Evolutionary conservation across 2,797 vertebrate species (phyloP).

Genomic region (Muraenolepis orangiensis): DNA sequence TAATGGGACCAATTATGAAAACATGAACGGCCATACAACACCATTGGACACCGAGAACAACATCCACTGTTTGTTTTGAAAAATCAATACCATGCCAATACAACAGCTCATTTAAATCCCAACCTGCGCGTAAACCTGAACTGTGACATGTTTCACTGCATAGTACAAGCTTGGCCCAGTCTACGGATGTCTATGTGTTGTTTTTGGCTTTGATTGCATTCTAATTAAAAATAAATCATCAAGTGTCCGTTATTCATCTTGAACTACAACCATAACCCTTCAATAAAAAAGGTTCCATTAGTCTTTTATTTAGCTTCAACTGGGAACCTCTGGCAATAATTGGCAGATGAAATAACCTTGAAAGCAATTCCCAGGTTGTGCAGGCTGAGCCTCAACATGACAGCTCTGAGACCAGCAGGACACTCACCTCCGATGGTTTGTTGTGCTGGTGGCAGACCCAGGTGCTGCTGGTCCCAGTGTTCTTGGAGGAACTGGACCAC

Average conservation of each 20-base stretch:
- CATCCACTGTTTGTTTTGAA: not conserved
- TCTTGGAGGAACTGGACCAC: conserved; percentile 86
- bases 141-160: no score
- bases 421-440: conserved; percentile 91
- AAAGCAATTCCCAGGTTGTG: not conserved
- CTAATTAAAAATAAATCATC: no score
- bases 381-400: not conserved
- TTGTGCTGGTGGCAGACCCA: conserved; percentile 90
- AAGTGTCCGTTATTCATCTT: no score
- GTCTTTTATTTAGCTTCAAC: not conserved
- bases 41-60: not conserved
- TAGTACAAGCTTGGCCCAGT: no score
- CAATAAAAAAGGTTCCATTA: not conserved
- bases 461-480: conserved; percentile 82
- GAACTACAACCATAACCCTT: not conserved
- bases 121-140: no score
- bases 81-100: no score
- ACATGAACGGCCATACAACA: not conserved
- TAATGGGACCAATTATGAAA: not conserved
- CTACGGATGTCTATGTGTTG: no score
- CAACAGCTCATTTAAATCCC: no score
- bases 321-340: not conserved
- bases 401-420: no score
- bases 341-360: not conserved
- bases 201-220: no score